These are phyloP conservation scores for Taurulus bubalis DNA, from an alignment of 2,113 vertebrate species.

Conservation along the genomic window DNA sequence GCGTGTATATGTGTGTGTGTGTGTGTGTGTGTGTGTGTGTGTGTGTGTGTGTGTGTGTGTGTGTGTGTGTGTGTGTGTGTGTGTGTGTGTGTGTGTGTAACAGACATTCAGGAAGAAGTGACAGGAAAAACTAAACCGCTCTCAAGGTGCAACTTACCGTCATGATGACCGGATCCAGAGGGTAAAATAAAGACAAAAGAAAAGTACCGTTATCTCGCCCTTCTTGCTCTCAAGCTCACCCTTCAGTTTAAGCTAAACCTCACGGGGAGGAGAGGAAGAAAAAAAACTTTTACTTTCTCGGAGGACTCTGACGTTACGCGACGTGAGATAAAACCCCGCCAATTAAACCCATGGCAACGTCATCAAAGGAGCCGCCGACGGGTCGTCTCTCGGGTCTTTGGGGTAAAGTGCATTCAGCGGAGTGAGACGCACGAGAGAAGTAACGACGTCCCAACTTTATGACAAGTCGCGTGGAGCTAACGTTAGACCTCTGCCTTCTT, in stretches of 20 bases:
- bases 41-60: no score
- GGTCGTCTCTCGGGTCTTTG: background rate
- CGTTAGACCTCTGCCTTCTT: slow-evolving; percentile 14
- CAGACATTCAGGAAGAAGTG: slow-evolving; percentile 47
- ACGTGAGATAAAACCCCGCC: slow-evolving; percentile 63
- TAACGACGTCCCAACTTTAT: slow-evolving; percentile 23
- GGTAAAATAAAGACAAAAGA: slow-evolving; percentile 25
- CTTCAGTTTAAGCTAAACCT: background rate
- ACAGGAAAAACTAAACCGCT: slow-evolving; percentile 40
- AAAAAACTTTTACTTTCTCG: slow-evolving; percentile 30
- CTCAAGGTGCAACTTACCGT: slow-evolving; percentile 77
- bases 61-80: no score
- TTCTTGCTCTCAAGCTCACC: background rate
- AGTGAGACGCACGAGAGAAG: no score
- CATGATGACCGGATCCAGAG: slow-evolving; percentile 77
- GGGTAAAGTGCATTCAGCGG: background rate
- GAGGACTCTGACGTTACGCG: slow-evolving; percentile 6
- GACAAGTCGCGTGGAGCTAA: slow-evolving; percentile 7
- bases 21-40: no score
- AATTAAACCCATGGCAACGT: slow-evolving; percentile 54
- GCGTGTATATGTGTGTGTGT: no score
- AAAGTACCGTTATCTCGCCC: slow-evolving; percentile 42
- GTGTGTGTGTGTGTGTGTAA: no score
- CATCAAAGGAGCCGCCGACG: slow-evolving; percentile 17
- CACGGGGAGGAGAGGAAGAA: background rate